Conservation (phyloP, 2,888 invertebrate species). For the Macropis europaea region DNA sequence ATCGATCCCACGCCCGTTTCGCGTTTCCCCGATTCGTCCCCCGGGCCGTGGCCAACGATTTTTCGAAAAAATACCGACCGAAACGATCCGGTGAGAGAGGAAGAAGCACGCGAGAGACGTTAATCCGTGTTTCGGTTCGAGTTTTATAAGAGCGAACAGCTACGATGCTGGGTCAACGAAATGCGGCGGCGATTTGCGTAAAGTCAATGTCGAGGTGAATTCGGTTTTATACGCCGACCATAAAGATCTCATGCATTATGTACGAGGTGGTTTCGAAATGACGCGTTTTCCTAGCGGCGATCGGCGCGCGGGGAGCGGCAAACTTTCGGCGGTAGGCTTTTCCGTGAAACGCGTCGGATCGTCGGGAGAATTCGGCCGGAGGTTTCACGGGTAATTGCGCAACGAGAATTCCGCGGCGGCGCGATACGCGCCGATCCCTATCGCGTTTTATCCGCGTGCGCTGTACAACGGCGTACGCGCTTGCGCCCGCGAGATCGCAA, state of each 20-base stretch:
- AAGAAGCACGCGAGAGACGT: no score
- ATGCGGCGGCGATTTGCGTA: constrained; percentile 46
- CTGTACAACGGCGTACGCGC: neutral
- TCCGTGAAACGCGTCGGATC: neutral
- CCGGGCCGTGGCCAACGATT: no score
- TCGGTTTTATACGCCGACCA: constrained; percentile 22
- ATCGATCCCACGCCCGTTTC: no score
- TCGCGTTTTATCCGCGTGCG: constrained; percentile 21
- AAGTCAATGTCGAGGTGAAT: constrained; percentile 45
- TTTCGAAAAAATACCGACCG: no score
- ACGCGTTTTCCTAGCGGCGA: constrained; percentile 4
- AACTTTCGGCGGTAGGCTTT: neutral
- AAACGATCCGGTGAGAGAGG: no score
- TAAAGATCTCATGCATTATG: constrained; percentile 45
- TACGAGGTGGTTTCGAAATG: constrained; percentile 13
- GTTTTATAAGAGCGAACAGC: constrained; percentile 5
- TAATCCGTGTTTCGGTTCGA: neutral
- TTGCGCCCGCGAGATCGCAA: neutral
- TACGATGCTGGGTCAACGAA: constrained; percentile 45
- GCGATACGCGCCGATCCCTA: constrained; percentile 1
- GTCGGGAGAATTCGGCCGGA: neutral
- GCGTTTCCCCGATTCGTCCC: no score
- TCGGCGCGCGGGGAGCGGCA: neutral
- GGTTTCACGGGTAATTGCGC: neutral
- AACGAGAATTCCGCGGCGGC: constrained; percentile 7